Percentiles rank a stretch among this genome's conserved stretches.
These are phyloP conservation scores for Sebastes minor DNA, from an alignment of 2,797 vertebrate genomes.

Conservation along the genomic window DNA sequence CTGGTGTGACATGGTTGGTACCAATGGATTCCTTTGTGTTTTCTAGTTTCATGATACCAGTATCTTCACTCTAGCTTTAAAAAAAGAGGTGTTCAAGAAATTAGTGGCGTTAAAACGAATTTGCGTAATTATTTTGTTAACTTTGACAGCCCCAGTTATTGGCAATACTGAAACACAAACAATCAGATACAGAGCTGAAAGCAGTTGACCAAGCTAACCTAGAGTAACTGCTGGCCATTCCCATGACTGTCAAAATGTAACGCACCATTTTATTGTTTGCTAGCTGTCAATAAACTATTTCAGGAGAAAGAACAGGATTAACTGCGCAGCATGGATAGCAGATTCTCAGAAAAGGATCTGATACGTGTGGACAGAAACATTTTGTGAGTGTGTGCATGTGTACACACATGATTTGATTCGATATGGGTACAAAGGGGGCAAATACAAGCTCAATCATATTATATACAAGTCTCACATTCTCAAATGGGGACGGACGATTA, in stretches of 20 bases:
- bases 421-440: not conserved
- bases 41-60: no score
- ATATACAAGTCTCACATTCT: slow-evolving; percentile 6
- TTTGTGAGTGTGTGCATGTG: not conserved
- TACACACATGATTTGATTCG: not conserved
- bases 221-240: not conserved
- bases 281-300: not conserved
- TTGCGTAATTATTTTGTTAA: no score
- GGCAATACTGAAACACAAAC: not conserved
- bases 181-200: not conserved
- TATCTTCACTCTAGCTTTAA: no score
- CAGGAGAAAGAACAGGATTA: not conserved
- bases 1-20: no score
- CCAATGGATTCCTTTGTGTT: no score
- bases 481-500: slow-evolving; percentile 11
- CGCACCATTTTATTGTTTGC: not conserved
- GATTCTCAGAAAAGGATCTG: not conserved
- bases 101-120: no score
- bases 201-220: not conserved
- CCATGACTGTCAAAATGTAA: not conserved
- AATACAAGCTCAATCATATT: not conserved
- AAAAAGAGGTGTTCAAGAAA: no score
- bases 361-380: not conserved
- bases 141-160: no score
- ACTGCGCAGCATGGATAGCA: not conserved